Percentiles rank a stretch among this genome's conserved stretches.
Conservation (phyloP, 2,888 invertebrate species). For the Geotrupes spiniger region DNA sequence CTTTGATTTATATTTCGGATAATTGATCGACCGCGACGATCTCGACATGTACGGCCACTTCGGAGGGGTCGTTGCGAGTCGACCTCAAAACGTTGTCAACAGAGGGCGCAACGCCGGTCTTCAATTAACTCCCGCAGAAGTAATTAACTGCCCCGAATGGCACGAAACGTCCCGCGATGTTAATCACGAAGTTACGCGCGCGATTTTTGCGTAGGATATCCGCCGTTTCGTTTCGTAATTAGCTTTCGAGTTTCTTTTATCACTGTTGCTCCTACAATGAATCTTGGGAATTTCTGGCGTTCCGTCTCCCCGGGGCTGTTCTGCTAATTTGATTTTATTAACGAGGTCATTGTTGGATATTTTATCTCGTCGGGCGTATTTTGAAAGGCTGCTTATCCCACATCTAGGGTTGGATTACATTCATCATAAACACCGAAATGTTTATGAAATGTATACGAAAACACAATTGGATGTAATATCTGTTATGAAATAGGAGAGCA, state of each 20-base stretch:
- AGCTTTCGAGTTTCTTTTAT: slow-evolving; percentile 1
- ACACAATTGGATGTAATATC: too few relatives aligned
- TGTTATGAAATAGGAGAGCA: too few relatives aligned
- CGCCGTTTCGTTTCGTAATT: background rate
- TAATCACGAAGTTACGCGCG: slow-evolving; percentile 1
- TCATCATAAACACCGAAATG: too few relatives aligned
- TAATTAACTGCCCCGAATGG: slow-evolving; percentile 24
- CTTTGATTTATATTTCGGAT: slow-evolving; percentile 42
- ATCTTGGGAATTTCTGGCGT: too few relatives aligned
- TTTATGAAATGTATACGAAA: too few relatives aligned
- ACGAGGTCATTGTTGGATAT: too few relatives aligned
- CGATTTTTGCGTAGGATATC: background rate
- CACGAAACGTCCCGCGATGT: background rate
- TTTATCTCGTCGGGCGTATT: too few relatives aligned
- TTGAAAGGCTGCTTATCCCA: too few relatives aligned
- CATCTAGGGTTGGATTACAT: too few relatives aligned
- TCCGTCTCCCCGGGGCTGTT: too few relatives aligned
- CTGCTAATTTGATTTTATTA: too few relatives aligned
- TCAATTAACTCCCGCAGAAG: slow-evolving; percentile 27
- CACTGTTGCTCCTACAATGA: too few relatives aligned
- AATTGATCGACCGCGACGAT: slow-evolving; percentile 38
- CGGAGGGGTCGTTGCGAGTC: slow-evolving; percentile 24
- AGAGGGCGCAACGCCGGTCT: slow-evolving; percentile 7
- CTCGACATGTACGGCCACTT: slow-evolving; percentile 39
- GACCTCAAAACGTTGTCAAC: slow-evolving; percentile 20